Evolutionary conservation across 2,888 invertebrate genomes (phyloP), one percentile per base, ranked within the genome.

Genomic region (Orchesella flavescens): DNA sequence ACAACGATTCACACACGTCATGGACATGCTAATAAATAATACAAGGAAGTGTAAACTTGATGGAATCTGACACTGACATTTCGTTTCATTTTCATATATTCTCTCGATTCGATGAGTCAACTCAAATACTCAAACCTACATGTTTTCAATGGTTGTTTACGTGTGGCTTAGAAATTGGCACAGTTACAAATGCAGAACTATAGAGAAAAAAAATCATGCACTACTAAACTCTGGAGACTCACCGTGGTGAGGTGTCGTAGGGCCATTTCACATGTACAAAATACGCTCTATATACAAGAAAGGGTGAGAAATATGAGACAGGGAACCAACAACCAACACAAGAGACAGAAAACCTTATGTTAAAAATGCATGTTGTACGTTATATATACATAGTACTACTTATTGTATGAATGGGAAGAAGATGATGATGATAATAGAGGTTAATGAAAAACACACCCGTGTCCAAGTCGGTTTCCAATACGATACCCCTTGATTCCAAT

Each of bases 401-500:
- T 59, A 59, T 17, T 19, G 15, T 65, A 65, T 17, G n/a, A 12
- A 21, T 66, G 49, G 19, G 68, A 49, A 21, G 23, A 17, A 34
- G 43, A 65, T 24, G n/a, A n/a, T 13, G 49, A 68, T 46, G 46
- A 57, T 71, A 71, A 55, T 55, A 71, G 55, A 71, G 71, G 71
- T 71, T 71, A 71, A 71, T 71, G n/a, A 71, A 55, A n/a, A 71
- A 82, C 82, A 69, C 68, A 87, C 87, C 87, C 85, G 93, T 93
- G 94, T 96, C 96, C 91, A 96, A 93, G 92, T 96, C 96, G 89
- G 96, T 96, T 93, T 96, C 96, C 91, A 96, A 94, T 66, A 76
- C 55, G 92, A 96, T 93, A 91, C 95, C 95, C 92, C 91, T 90
- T 90, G 90, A 63, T 21, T 72, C 46, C 23, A 19, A 72, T 57